These are phyloP conservation scores for Elephas maximus DNA, from an alignment of 2,113 vertebrate species.

Conservation along the genomic window DNA sequence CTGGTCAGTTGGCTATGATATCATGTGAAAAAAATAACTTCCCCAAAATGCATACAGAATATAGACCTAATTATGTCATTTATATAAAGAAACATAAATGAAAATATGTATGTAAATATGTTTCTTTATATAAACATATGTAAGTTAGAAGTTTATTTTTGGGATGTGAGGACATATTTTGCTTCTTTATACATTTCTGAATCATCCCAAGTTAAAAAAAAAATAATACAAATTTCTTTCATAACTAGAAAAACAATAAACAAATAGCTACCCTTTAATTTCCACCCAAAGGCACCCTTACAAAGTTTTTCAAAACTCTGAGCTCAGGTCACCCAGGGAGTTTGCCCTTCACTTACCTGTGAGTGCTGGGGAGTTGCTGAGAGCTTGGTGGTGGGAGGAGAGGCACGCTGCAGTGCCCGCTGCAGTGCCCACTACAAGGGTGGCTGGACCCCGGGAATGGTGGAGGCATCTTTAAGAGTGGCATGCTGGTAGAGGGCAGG, in stretches of 20 bases:
- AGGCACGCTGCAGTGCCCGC: slow-evolving; percentile 93
- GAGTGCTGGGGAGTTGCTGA: slow-evolving; percentile 91
- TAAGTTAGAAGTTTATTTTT: slow-evolving; percentile 18
- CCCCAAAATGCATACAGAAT: neutral
- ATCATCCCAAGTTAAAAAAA: neutral
- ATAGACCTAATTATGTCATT: neutral
- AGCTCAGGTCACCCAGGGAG: neutral
- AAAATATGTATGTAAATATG: neutral
- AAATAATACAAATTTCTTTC: neutral
- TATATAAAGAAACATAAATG: neutral
- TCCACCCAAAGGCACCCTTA: neutral
- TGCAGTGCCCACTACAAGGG: slow-evolving; percentile 96
- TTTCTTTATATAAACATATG: too few species aligned
- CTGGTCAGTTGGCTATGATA: neutral
- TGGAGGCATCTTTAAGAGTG: slow-evolving; percentile 95
- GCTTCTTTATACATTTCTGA: slow-evolving; percentile 11
- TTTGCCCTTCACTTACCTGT: slow-evolving; percentile 91
- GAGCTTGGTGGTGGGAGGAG: slow-evolving; percentile 90
- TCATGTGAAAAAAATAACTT: slow-evolving; percentile 35
- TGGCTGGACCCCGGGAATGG: slow-evolving; percentile 94
- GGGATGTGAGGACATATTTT: neutral
- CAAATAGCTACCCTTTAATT: slow-evolving; percentile 2
- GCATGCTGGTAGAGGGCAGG: slow-evolving; percentile 92
- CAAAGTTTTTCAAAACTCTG: neutral
- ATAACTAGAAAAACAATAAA: neutral